Percentiles rank a stretch among this genome's conserved stretches.
Evolutionary conservation across 1,140 invertebrate species (phyloP).

Genomic region (Tetramorium parvispinum): DNA sequence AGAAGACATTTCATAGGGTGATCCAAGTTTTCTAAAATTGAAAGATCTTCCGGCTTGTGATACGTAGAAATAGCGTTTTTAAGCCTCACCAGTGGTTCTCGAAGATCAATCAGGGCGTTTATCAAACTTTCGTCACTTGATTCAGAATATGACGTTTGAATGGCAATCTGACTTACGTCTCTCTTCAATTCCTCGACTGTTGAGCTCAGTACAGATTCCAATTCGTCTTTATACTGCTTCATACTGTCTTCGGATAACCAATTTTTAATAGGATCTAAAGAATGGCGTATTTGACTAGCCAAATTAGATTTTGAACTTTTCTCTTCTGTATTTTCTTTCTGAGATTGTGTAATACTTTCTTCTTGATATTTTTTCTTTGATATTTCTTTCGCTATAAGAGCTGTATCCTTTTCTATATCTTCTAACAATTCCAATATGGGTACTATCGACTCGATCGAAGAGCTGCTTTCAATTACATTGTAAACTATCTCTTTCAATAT

Average conservation of each 20-base stretch:
- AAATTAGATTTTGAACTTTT: conserved; percentile 1
- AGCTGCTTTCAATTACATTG: conserved; percentile 61
- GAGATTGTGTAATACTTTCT: conserved; percentile 8
- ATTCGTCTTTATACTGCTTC: conserved; percentile 48
- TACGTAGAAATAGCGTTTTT: conserved; percentile 66
- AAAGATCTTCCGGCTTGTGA: conserved; percentile 66
- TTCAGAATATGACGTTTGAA: conserved; percentile 75
- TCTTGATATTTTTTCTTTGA: conserved; percentile 65
- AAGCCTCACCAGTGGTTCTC: conserved; percentile 71
- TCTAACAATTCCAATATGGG: conserved; percentile 77
- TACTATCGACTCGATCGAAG: conserved; percentile 49
- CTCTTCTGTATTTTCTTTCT: conserved; percentile 15
- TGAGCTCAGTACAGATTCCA: conserved; percentile 58
- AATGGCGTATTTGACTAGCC: conserved; percentile 48
- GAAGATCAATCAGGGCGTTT: conserved; percentile 68
- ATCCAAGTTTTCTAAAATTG: conserved; percentile 65
- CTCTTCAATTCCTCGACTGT: conserved; percentile 69
- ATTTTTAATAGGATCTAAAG: conserved; percentile 71
- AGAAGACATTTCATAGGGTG: conserved; percentile 72
- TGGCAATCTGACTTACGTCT: conserved; percentile 70
- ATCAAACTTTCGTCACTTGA: conserved; percentile 72
- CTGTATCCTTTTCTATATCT: conserved; percentile 77
- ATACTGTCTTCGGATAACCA: conserved; percentile 70
- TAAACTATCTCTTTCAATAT: conserved; percentile 72
- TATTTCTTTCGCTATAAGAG: conserved; percentile 70